Conservation (phyloP, 2,888 invertebrate species). For the Calliphora vomitoria region DNA sequence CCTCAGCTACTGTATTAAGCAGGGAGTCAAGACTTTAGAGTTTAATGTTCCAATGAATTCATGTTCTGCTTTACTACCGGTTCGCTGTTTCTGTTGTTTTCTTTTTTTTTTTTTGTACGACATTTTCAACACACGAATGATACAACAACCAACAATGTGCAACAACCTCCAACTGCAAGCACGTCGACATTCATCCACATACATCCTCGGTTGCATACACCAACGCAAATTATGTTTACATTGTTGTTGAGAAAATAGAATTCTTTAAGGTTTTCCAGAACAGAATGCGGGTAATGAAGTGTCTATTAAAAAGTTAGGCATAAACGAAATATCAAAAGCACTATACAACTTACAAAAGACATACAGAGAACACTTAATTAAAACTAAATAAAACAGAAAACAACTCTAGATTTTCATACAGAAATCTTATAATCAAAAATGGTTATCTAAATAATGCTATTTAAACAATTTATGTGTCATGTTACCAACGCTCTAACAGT, state of each 20-base stretch:
- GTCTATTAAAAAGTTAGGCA: not conserved
- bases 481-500: too few relatives aligned
- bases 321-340: too few relatives aligned
- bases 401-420: too few relatives aligned
- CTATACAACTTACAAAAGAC: too few relatives aligned
- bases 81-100: not conserved
- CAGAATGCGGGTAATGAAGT: conserved; percentile 9
- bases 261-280: conserved; percentile 41
- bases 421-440: too few relatives aligned
- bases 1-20: conserved; percentile 64
- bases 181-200: not conserved
- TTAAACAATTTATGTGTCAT: too few relatives aligned
- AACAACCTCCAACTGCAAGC: conserved; percentile 1
- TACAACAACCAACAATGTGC: conserved; percentile 15
- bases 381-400: too few relatives aligned
- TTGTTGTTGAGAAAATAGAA: conserved; percentile 48
- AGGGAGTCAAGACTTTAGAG: conserved; percentile 11
- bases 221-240: conserved; percentile 72
- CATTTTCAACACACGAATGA: conserved; percentile 2
- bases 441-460: too few relatives aligned
- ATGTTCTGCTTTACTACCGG: conserved; percentile 41
- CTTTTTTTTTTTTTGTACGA: conserved; percentile 10
- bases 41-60: conserved; percentile 38
- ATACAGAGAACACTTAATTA: too few relatives aligned
- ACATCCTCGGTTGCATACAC: conserved; percentile 41